phyloP scores from a whole-genome alignment of 37 sponge, comb jelly and placozoan genomes.

The Dysidea cf. avara region DNA sequence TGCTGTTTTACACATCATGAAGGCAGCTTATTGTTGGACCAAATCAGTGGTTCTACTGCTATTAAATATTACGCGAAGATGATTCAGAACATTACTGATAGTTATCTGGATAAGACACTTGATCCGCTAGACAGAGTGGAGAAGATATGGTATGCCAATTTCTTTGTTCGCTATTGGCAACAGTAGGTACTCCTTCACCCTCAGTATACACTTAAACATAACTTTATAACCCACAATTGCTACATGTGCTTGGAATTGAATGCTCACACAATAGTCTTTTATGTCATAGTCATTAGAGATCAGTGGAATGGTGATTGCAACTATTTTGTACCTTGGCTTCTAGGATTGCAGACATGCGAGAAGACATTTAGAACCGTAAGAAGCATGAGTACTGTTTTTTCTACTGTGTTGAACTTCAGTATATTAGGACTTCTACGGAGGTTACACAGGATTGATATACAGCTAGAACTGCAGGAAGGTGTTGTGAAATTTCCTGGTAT shows the following conservation, averaged over 20 bases:
- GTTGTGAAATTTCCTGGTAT: conserved; percentile 29
- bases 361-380: conserved; percentile 14
- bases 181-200: neutral
- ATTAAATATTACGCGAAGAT: neutral
- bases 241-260: neutral
- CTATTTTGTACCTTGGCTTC: neutral
- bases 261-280: neutral
- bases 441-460: conserved; percentile 9
- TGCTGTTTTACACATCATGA: conserved; percentile 25
- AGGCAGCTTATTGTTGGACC: conserved; percentile 2
- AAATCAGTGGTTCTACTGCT: neutral
- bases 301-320: neutral
- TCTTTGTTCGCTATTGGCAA: neutral
- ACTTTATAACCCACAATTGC: neutral
- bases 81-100: neutral
- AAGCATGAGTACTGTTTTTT: no score
- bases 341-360: conserved; percentile 22
- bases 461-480: neutral
- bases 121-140: neutral
- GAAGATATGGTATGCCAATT: neutral
- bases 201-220: neutral
- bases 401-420: conserved; percentile 15
- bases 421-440: conserved; percentile 22
- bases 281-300: neutral
- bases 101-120: neutral